Base-by-base conservation (phyloP, 2,888 invertebrate species). In the Drosophila eohydei region DNA sequence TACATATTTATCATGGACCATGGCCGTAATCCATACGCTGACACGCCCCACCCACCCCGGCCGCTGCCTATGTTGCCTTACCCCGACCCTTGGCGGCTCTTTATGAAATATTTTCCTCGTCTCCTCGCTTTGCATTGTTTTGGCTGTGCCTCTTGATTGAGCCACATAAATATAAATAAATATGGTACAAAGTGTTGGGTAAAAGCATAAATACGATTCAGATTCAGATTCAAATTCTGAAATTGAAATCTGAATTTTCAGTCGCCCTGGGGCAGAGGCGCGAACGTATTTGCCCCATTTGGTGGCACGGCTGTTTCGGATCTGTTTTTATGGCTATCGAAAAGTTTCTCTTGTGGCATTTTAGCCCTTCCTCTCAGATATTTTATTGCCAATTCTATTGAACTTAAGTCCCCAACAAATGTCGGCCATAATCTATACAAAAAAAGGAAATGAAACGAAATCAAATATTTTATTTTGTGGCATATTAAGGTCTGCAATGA, bases 381-480 rank as follows among this genome's bases (percentile, higher is more conserved):
- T 40, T 87, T 83, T 89, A 88, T 87, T 85, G 86, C 77, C 88
- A 80, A 88, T 88, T 83, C 74, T 52, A 65, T 74, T 74, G 83
- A 88, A 89, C 89, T 71, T 62, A 80, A 82, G 73, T 52, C 52
- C 71, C 67, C 58, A 69, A 66, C 74, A 82, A 77, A 75, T 81
- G 74, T 79, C 54, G 30, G 51, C 50, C 48, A 64, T 56, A 51
- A 51, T 26, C 21, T 21, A 4, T 32, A 50, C 5, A n/a, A 32
- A 34, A 14, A 34, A n/a, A 40, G 4, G 40, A n/a, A n/a, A n/a
- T 14, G 7, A 34, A 6, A 16, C 3, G 26, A 26, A 54, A 30
- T 16, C n/a, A 40, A 54, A 54, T 54, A 54, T 40, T 30, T 54
- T 11, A 21, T 14, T 52, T 36, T 40, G 54, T 73, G 58, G 65